Base-by-base conservation (phyloP, 2,888 invertebrate genomes). In the Chrysina gloriosa region DNA sequence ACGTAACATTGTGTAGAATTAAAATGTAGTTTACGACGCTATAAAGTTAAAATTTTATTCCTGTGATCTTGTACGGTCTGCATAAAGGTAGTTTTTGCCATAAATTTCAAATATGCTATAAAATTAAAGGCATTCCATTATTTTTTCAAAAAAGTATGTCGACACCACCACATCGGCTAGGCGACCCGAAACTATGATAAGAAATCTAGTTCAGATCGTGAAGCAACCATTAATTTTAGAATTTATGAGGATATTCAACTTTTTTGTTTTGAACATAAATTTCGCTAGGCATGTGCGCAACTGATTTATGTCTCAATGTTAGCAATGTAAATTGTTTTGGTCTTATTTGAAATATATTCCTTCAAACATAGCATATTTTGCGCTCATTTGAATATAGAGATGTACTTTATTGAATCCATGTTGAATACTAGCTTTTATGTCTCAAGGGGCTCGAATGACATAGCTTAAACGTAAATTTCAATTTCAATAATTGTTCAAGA, bases 91-190 rank as follows among this genome's bases (percentile, higher is more conserved):
- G 19, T 2, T 9, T 16, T 52, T 19, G 52, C 52, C 19, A 29
- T 52, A 31, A 52, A 31, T 52, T 34, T 52, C 16, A 52, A 52
- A 31, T 31, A 19, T 19, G 52, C 52, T 16, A 52, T 52, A 29
- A 52, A 52, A 31, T 52, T 52, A 11, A 29, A 5, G 7, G 14
- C 7, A 19, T 3, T 14, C n/a, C 11, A 7, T 31, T 31, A 29
- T 31, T 52, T 31, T 34, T 34, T 31, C 14, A 31, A 7, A 31
- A 1, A 27, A 14, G 14, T 31, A 52, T 9, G 19, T 52, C 7
- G 19, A 45, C 29, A 31, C 6, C 19, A 45, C 19, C 19, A 9
- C 6, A 9, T 16, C 19, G 52, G 14, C 31, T 52, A 19, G 16
- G 19, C 31, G 52, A 50, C 31, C 31, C 14, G 31, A 52, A 52